A percentile compares a stretch with the other conserved stretches of the same genome.
These are phyloP conservation scores for Clinocottus analis DNA, from an alignment of 2,113 vertebrate genomes.

Conservation along the genomic window DNA sequence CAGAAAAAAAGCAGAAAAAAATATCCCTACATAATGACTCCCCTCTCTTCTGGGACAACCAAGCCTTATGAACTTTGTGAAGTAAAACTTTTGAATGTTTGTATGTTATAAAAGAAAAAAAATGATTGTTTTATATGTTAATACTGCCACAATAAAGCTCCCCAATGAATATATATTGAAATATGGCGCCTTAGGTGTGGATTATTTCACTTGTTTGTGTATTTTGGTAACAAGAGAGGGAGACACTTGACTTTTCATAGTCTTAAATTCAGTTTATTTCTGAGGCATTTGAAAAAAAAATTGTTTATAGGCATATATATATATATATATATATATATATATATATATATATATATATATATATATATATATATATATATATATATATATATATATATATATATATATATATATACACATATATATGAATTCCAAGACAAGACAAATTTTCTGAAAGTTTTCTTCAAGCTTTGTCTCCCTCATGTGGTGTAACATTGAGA, in stretches of 20 bases:
- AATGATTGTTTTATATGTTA: constrained; percentile 97
- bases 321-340: background rate
- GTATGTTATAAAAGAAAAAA: constrained; percentile 89
- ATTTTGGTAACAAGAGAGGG: too few relatives aligned
- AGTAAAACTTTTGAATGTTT: constrained; percentile 94
- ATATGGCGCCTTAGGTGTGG: constrained; percentile 7
- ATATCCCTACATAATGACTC: constrained; percentile 67
- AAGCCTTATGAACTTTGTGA: constrained; percentile 97
- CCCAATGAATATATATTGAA: constrained; percentile 82
- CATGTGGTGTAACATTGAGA: constrained; percentile 25
- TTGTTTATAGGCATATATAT: too few relatives aligned
- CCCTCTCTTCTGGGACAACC: constrained; percentile 87
- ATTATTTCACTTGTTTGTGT: constrained; percentile 11
- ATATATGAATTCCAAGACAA: background rate
- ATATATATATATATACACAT: background rate
- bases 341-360: too few relatives aligned
- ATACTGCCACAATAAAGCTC: constrained; percentile 94
- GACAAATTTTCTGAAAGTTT: background rate
- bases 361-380: too few relatives aligned
- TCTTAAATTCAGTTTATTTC: too few relatives aligned
- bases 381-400: background rate
- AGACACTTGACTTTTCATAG: too few relatives aligned
- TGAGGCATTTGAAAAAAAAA: too few relatives aligned
- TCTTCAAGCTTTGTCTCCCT: constrained; percentile 44
- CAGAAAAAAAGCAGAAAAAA: constrained; percentile 28